These are phyloP conservation scores for Myotis planiceps DNA, from an alignment of 2,797 vertebrate species.

Conservation along the genomic window DNA sequence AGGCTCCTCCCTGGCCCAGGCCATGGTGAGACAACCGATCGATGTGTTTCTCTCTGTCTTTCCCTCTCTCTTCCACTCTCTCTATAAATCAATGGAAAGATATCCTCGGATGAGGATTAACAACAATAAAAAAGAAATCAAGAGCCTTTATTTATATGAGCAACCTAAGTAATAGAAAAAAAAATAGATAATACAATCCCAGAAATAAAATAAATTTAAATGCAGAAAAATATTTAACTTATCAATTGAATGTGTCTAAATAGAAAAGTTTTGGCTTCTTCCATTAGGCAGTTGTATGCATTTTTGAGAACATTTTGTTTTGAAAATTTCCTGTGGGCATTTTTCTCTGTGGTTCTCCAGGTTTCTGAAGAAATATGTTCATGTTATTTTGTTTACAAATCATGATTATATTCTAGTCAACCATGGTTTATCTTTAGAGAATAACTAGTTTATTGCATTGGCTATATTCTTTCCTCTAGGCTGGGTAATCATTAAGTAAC, in stretches of 20 bases:
- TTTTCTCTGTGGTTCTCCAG: conserved; percentile 56
- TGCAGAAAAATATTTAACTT: conserved; percentile 14
- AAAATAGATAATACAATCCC: neutral
- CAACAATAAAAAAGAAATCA: neutral
- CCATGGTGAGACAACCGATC: no score
- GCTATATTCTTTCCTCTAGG: conserved; percentile 59
- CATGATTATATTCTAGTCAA: conserved; percentile 45
- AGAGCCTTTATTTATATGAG: conserved; percentile 28
- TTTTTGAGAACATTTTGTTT: conserved; percentile 63
- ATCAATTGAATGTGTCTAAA: conserved; percentile 41
- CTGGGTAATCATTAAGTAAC: conserved; percentile 63
- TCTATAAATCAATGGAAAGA: no score
- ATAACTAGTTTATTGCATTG: conserved; percentile 53
- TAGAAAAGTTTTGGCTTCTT: conserved; percentile 61
- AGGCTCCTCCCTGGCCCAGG: no score
- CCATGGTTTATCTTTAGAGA: conserved; percentile 67
- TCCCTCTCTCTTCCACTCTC: no score
- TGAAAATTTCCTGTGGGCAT: conserved; percentile 54
- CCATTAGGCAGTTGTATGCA: neutral
- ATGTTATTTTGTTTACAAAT: conserved; percentile 72
- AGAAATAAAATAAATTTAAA: conserved; percentile 14
- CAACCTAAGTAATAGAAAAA: conserved; percentile 51
- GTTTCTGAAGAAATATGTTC: conserved; percentile 63
- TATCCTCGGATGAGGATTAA: no score
- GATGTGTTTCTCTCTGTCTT: no score